phyloP scores from a whole-genome alignment of 2,888 invertebrate genomes.

The Nowickia ferox region DNA sequence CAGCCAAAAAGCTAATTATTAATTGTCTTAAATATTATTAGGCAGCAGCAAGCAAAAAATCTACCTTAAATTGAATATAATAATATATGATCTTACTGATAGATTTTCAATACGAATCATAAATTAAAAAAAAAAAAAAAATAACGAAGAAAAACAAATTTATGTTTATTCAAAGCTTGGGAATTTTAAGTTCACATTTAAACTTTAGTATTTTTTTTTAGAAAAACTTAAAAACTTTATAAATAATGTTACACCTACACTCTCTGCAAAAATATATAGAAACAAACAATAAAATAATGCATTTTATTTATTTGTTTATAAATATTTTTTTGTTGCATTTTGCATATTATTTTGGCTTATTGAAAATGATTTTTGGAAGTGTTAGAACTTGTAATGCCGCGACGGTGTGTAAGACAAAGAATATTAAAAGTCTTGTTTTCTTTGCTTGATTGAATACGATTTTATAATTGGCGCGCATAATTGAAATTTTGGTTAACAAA shows the following conservation, averaged over 20 bases:
- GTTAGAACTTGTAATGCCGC: conserved; percentile 57
- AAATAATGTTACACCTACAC: conserved; percentile 69
- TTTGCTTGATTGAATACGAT: conserved; percentile 40
- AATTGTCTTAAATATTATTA: conserved; percentile 41
- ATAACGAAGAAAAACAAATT: conserved; percentile 1
- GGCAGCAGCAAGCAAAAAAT: background rate
- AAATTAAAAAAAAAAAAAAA: conserved; percentile 46
- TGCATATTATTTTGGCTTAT: conserved; percentile 39
- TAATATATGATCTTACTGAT: conserved; percentile 65
- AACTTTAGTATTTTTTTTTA: conserved; percentile 17
- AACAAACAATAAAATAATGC: conserved; percentile 23
- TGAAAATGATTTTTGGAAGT: conserved; percentile 58
- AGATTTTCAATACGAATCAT: conserved; percentile 58
- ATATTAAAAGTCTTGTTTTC: background rate
- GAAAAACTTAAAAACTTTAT: conserved; percentile 60
- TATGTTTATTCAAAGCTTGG: conserved; percentile 35
- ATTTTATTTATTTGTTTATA: background rate
- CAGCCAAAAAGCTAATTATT: too few relatives aligned
- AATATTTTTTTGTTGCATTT: background rate
- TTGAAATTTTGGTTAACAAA: conserved; percentile 60
- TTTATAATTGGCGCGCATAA: conserved; percentile 71
- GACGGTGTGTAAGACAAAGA: conserved; percentile 42
- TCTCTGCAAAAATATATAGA: background rate
- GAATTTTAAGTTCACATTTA: conserved; percentile 45
- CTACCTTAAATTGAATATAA: background rate